Base-by-base conservation (phyloP, 2,888 invertebrate genomes). In the Philaethria dido region DNA sequence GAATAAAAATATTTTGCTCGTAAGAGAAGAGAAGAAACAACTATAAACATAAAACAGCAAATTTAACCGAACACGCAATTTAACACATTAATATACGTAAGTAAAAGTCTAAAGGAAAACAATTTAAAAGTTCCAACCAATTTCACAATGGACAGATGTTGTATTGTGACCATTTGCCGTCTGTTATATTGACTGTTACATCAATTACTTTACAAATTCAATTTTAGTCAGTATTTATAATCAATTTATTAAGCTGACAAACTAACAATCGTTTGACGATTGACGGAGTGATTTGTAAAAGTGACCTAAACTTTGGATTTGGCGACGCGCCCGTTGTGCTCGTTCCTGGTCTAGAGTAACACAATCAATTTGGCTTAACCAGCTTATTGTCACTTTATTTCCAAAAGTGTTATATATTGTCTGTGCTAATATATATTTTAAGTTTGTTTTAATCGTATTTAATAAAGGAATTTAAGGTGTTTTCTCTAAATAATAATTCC, bases 351-450 rank as follows among this genome's bases (percentile, higher is more conserved):
- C 42, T 29, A 36, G 20, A 33, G 54, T 63, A 69, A 70, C 66
- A 63, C 66, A 55, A 70, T 66, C 66, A 68, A 60, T 70, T 57
- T 48, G 44, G 66, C 55, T 70, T 60, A 67, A 64, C 11, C 22
- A 25, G 39, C 54, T 68, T 62, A 64, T 64, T 57, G 68, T 64
- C 39, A 42, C 44, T 44, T 33, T 22, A 60, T 39, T 54, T 54
- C 20, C 11, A 20, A 29, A 39, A 64, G 14, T 22, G 45, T 55
- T 20, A 20, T 33, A 22, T 48, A 8, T 14, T 22, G n/a, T 3
- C 8, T 11, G n/a, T 29, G 33, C 59, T 33, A 60, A 52, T 50
- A 39, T 8, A 42, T 5, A 6, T 14, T 50, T 59, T 45, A 44
- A 33, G 18, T 45, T 39, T 39, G 18, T 33, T 11, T n/a, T n/a